Evolutionary conservation across 2,888 invertebrate genomes (phyloP).

Genomic region (Chymomyza amoena): DNA sequence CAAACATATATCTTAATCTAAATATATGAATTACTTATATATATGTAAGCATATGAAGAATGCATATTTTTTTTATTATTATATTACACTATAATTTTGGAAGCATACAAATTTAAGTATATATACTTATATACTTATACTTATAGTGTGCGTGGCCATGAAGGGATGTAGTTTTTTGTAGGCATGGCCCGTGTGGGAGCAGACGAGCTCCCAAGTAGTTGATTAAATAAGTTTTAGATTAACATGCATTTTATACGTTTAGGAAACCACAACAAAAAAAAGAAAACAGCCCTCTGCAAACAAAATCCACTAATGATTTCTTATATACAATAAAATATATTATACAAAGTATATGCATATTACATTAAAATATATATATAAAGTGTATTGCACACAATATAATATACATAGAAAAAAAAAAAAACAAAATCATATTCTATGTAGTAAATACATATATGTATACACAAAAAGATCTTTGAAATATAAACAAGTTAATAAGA

Average conservation of each 20-base stretch:
- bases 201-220: constrained; percentile 11
- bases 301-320: background rate
- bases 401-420: constrained; percentile 1
- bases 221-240: constrained; percentile 64
- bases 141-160: background rate
- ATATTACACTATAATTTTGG: background rate
- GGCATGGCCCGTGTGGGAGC: background rate
- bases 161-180: background rate
- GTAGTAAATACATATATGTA: constrained; percentile 16
- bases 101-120: background rate
- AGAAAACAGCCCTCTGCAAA: background rate
- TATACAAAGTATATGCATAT: background rate
- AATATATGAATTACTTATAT: background rate
- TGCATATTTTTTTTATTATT: background rate
- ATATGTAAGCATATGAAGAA: background rate
- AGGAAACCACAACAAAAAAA: constrained; percentile 28
- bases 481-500: background rate
- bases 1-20: background rate
- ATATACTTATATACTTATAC: background rate
- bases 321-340: background rate
- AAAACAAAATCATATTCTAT: background rate
- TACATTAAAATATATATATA: constrained; percentile 11
- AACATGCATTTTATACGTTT: constrained; percentile 63
- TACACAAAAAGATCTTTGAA: constrained; percentile 24
- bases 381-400: background rate